Evolutionary conservation across 2,113 vertebrate genomes (phyloP).

Genomic region (Tichodroma muraria): DNA sequence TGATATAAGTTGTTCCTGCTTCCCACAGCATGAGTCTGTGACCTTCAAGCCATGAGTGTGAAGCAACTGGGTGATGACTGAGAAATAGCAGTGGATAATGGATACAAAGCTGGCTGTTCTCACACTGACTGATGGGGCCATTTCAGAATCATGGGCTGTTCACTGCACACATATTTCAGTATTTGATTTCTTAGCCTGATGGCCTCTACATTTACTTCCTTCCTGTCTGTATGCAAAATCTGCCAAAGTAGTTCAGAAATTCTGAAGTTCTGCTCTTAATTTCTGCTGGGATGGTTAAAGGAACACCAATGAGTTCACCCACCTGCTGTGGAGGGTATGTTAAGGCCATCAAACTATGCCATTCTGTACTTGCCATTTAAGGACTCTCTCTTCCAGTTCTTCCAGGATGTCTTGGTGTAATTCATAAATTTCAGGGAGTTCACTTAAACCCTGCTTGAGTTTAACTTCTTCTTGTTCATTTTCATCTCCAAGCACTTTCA

Average conservation of each 20-base stretch:
- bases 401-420: conserved; percentile 83
- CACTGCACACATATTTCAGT: neutral
- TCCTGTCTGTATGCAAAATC: neutral
- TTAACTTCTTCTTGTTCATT: conserved; percentile 72
- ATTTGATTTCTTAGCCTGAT: neutral
- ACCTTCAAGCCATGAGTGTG: neutral
- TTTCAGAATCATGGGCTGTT: neutral
- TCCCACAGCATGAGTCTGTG: neutral
- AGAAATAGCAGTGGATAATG: neutral
- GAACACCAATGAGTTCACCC: neutral
- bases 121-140: neutral
- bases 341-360: neutral
- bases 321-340: neutral
- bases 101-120: neutral
- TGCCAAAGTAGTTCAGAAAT: neutral
- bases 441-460: conserved; percentile 80
- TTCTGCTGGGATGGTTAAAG: neutral
- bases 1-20: neutral
- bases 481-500: conserved; percentile 71
- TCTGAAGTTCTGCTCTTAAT: neutral
- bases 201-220: neutral
- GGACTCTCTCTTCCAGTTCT: conserved; percentile 82
- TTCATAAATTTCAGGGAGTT: conserved; percentile 81
- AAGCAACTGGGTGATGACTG: neutral
- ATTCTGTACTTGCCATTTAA: conserved; percentile 82